Conservation (phyloP, 2,113 vertebrate genomes). For the Oryzias melastigma region DNA sequence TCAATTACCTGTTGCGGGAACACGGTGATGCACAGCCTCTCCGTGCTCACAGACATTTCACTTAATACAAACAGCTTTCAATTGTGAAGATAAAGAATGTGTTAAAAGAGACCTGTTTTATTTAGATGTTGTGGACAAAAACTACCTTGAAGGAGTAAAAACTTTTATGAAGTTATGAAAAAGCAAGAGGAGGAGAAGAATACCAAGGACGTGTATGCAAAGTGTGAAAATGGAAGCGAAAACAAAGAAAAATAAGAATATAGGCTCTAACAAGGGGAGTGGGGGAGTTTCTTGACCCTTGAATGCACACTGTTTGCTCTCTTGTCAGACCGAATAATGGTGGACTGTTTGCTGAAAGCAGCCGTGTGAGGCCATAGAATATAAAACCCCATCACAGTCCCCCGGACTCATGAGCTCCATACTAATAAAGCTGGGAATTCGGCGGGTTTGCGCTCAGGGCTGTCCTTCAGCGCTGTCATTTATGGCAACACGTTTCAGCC, state of each 20-base stretch:
- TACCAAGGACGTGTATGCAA: constrained; percentile 29
- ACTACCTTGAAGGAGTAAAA: constrained; percentile 14
- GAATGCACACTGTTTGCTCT: constrained; percentile 73
- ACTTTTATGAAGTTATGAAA: constrained; percentile 17
- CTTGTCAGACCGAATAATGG: constrained; percentile 77
- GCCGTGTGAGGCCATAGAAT: constrained; percentile 67
- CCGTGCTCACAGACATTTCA: constrained; percentile 17
- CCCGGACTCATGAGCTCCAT: constrained; percentile 58
- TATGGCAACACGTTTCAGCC: constrained; percentile 44
- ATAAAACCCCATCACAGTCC: constrained; percentile 58
- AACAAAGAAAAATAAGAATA: constrained; percentile 54
- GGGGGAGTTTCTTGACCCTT: constrained; percentile 66
- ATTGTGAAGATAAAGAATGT: no score
- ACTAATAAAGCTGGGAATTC: constrained; percentile 63
- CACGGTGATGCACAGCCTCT: constrained; percentile 12
- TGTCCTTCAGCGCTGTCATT: constrained; percentile 38
- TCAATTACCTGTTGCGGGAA: constrained; percentile 58
- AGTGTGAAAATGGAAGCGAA: constrained; percentile 43
- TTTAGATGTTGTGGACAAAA: constrained; percentile 19
- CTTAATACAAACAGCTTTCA: no score
- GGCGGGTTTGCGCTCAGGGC: constrained; percentile 34
- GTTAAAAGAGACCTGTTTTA: no score
- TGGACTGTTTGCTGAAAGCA: constrained; percentile 76
- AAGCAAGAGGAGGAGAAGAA: constrained; percentile 15
- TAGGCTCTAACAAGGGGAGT: constrained; percentile 45